Conservation (phyloP, 2,888 invertebrate genomes). For the Pandemis cinnamomeana region DNA sequence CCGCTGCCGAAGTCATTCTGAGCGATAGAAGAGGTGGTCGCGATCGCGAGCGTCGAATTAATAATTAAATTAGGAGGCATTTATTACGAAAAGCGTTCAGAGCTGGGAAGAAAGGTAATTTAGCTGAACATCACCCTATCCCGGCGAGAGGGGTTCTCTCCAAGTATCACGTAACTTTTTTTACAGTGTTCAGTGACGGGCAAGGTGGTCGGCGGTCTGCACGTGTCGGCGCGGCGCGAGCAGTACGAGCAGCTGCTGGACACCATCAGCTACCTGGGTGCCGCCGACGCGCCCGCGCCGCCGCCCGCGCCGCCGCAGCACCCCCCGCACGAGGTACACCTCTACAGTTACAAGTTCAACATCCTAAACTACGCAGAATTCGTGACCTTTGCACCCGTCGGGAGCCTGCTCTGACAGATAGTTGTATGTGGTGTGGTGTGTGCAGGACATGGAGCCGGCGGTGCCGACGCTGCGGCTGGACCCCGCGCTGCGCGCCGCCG, state of each 20-base stretch:
- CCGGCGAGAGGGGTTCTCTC: no score
- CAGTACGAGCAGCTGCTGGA: constrained; percentile 96
- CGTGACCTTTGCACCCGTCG: no score
- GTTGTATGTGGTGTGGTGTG: background rate
- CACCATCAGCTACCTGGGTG: constrained; percentile 78
- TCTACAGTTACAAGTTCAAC: no score
- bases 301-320: constrained; percentile 45
- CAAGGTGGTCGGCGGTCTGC: constrained; percentile 92
- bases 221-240: constrained; percentile 92
- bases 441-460: constrained; percentile 63
- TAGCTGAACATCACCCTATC: no score
- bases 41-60: no score
- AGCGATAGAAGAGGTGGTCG: no score
- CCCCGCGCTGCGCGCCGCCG: constrained; percentile 86
- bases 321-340: constrained; percentile 18
- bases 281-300: constrained; percentile 46
- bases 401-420: no score
- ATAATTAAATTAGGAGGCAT: no score
- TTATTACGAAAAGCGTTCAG: no score
- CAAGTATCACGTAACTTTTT: background rate
- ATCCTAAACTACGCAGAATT: background rate
- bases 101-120: no score
- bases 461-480: constrained; percentile 84
- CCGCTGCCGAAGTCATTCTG: no score
- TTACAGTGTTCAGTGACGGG: constrained; percentile 87